These are phyloP conservation scores for Folsomia candida DNA, from an alignment of 2,888 invertebrate genomes.

Conservation along the genomic window DNA sequence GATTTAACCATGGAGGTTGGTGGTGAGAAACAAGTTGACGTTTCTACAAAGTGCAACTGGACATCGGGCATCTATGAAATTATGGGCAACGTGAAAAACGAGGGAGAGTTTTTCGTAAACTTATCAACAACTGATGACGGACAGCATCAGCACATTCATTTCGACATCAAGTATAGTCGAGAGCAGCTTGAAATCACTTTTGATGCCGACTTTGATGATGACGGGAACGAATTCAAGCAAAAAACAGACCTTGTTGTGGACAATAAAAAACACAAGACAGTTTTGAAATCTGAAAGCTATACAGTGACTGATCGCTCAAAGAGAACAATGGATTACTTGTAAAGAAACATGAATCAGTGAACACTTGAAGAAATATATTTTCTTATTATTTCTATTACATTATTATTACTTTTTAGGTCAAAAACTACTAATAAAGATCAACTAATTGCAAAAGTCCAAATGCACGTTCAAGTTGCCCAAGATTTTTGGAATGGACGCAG, in stretches of 20 bases:
- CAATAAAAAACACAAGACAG: not conserved
- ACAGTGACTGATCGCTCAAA: not conserved
- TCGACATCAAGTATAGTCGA: not conserved
- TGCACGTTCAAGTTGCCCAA: not conserved
- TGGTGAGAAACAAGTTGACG: not conserved
- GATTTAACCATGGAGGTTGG: not conserved
- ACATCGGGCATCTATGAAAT: not conserved
- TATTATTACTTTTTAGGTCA: not conserved
- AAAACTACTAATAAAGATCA: not conserved
- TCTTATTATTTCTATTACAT: no score
- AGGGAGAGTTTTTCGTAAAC: not conserved
- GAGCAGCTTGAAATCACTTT: not conserved
- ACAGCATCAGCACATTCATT: not conserved
- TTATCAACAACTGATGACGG: not conserved
- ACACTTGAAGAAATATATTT: not conserved
- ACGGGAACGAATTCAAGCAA: not conserved
- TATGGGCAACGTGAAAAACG: not conserved
- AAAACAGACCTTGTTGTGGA: not conserved
- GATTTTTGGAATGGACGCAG: constrained; percentile 14
- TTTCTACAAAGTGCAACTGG: not conserved
- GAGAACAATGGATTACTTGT: not conserved
- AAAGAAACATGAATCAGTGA: not conserved
- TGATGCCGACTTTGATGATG: not conserved
- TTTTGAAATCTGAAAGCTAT: not conserved
- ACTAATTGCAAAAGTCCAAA: not conserved